Evolutionary conservation across 2,888 invertebrate genomes (phyloP).

Genomic region (Acronicta psi): DNA sequence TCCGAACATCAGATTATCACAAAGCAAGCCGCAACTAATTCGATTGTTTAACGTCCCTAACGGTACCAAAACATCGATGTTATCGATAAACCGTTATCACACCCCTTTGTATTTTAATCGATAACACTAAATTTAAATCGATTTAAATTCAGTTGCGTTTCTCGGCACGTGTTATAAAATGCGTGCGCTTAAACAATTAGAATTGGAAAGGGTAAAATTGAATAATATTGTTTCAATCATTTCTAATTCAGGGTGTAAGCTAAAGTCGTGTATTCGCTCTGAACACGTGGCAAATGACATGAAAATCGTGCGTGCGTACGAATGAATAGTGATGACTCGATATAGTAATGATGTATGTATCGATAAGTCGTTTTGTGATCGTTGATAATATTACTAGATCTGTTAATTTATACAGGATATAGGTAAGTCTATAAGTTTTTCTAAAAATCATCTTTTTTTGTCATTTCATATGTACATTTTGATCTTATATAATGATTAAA

Average conservation of each 20-base stretch:
- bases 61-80: conserved; percentile 62
- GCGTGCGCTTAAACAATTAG: conserved; percentile 83
- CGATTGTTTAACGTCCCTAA: conserved; percentile 47
- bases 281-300: conserved; percentile 87
- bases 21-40: conserved; percentile 41
- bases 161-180: conserved; percentile 77
- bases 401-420: no score
- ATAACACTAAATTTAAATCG: conserved; percentile 68
- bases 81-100: conserved; percentile 68
- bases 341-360: not conserved
- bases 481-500: no score
- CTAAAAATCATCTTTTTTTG: no score
- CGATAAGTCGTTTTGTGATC: not conserved
- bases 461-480: no score
- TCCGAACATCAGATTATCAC: conserved; percentile 32
- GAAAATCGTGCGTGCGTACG: conserved; percentile 84
- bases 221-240: conserved; percentile 82
- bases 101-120: conserved; percentile 73
- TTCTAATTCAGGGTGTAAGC: conserved; percentile 82
- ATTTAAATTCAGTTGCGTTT: conserved; percentile 78
- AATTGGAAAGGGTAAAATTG: conserved; percentile 84
- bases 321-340: conserved; percentile 64
- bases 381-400: not conserved
- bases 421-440: no score
- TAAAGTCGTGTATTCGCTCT: conserved; percentile 81